Evolutionary conservation across 2,113 vertebrate species (phyloP).

Genomic region (Ascaphus truei): DNA sequence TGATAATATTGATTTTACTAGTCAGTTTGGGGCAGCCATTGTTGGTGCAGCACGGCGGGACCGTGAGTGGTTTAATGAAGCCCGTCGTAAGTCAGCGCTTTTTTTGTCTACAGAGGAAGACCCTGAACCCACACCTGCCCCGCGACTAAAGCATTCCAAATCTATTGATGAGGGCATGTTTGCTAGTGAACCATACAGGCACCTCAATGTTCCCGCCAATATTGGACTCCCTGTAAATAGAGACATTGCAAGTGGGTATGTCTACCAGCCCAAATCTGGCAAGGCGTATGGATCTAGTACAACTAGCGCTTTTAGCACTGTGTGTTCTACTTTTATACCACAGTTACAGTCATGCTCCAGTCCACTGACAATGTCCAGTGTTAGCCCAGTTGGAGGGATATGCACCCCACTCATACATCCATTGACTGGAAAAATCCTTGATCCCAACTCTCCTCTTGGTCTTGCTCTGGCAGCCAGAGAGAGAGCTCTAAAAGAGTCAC

Average conservation of each 20-base stretch:
- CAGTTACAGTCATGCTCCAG: conserved; percentile 31
- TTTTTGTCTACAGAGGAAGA: conserved; percentile 83
- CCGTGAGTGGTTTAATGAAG: conserved; percentile 81
- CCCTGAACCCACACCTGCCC: conserved; percentile 49
- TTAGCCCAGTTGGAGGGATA: conserved; percentile 26
- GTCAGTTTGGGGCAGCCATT: conserved; percentile 87
- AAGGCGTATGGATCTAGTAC: conserved; percentile 55
- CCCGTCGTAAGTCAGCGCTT: conserved; percentile 77
- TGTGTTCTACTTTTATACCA: conserved; percentile 50
- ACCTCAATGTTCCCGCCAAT: conserved; percentile 72
- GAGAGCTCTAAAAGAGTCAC: conserved; percentile 78
- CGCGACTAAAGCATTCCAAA: conserved; percentile 80
- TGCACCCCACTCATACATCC: conserved; percentile 82
- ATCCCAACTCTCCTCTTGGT: conserved; percentile 82
- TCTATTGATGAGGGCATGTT: conserved; percentile 94
- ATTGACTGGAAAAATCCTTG: conserved; percentile 83
- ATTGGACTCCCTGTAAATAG: conserved; percentile 68
- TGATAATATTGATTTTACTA: conserved; percentile 79
- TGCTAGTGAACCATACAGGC: conserved; percentile 78
- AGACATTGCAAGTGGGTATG: conserved; percentile 45
- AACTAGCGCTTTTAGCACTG: conserved; percentile 53
- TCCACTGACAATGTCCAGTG: background rate
- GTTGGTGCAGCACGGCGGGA: conserved; percentile 84
- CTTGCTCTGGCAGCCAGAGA: conserved; percentile 84
- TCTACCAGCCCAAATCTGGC: conserved; percentile 70